Evolutionary conservation across 92 coral and sea anemone genomes (phyloP), one percentile per base, ranked within the genome.

Genomic region (Umimayanthus chanpuru): DNA sequence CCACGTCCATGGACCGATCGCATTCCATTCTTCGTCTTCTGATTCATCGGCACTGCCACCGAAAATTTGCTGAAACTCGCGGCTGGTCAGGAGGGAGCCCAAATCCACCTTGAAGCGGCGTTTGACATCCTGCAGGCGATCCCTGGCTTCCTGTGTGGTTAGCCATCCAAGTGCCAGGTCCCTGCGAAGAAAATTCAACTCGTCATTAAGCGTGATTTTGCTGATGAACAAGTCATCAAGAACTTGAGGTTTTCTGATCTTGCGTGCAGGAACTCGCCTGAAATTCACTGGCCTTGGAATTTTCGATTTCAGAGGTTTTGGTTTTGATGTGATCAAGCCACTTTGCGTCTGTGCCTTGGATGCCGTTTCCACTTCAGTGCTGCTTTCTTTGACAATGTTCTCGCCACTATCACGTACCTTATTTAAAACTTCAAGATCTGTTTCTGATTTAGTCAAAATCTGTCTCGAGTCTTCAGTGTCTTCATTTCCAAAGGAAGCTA

Each of bases 181-280:
- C 66, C 87, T 83, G n/a, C 87, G 87, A 26, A 83, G 78, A 30
- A 83, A 83, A 9, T 70, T 70, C 74, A 83, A 70, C 29, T 83
- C 87, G 77, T 83, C 87, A 44, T 41, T 50, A 29, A 44, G 30
- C 12, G 87, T 83, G 66, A 83, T 83, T 70, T 83, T 83, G 78
- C 87, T 83, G 36, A 83, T 83, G 47, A 83, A 83, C 78, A 83
- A 83, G 65, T 83, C 87, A 30, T 83, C 87, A 26, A 83, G 15
- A 47, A 83, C 29, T 30, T 47, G 87, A 8, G 87, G 30, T 23
- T 68, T 83, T 41, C 64, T 70, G 4, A 7, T 83, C 66, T 40
- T 83, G 21, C 11, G 44, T 6, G 9, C 41, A 23, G 66, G n/a
- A 18, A 15, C 58, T n/a, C 76, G 41, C 55, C 43, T 29, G 41